phyloP scores from a whole-genome alignment of 2,797 vertebrate species.

The Perodicticus potto region DNA sequence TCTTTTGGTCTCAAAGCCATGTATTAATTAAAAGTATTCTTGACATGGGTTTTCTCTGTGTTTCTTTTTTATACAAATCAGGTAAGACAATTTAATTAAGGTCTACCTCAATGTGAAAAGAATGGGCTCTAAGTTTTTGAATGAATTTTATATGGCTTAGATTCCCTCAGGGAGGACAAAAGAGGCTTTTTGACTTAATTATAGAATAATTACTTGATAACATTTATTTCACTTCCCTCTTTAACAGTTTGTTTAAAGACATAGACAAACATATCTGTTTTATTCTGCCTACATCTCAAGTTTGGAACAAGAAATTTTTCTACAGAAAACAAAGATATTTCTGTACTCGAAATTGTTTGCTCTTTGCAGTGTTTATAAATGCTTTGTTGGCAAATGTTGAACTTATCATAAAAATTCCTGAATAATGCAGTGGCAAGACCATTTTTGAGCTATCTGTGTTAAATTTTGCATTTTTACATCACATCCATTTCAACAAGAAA shows the following conservation, averaged over 20 bases:
- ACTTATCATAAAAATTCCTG: constrained; percentile 66
- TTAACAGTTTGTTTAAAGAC: constrained; percentile 60
- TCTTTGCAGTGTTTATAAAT: constrained; percentile 67
- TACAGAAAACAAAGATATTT: constrained; percentile 38
- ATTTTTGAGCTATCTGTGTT: neutral
- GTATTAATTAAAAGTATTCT: neutral
- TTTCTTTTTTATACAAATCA: constrained; percentile 18
- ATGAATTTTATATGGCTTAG: neutral
- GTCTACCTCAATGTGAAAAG: neutral
- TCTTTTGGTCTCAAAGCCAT: neutral
- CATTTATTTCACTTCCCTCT: constrained; percentile 36
- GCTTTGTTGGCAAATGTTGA: constrained; percentile 64
- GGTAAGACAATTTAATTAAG: neutral
- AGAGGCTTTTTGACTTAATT: constrained; percentile 20
- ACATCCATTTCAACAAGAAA: constrained; percentile 9
- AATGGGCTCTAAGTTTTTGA: neutral
- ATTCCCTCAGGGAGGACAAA: neutral
- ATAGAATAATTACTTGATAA: constrained; percentile 32
- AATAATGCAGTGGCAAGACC: constrained; percentile 58
- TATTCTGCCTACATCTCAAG: constrained; percentile 45
- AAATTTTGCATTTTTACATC: constrained; percentile 16
- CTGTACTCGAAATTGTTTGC: constrained; percentile 57
- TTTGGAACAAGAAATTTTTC: constrained; percentile 42
- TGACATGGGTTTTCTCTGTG: neutral
- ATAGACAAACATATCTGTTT: constrained; percentile 31